phyloP scores from a whole-genome alignment of 2,113 vertebrate genomes.

The Leuciscus idus region DNA sequence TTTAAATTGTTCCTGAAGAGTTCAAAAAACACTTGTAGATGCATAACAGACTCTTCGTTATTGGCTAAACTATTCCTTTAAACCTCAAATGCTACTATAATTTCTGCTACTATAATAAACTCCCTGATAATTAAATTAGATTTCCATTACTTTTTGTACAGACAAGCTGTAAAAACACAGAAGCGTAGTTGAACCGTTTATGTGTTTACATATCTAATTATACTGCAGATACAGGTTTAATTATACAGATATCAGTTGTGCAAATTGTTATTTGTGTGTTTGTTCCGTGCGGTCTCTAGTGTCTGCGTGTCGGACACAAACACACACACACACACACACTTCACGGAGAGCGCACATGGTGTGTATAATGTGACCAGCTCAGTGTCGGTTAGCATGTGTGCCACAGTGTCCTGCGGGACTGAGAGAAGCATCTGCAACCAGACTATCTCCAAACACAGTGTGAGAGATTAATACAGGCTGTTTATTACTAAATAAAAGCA shows the following conservation, averaged over 20 bases:
- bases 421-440: conserved; percentile 73
- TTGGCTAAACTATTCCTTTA: neutral
- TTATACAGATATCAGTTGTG: conserved; percentile 18
- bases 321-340: conserved; percentile 43
- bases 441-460: conserved; percentile 32
- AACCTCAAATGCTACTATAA: neutral
- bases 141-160: neutral
- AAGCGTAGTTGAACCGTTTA: neutral
- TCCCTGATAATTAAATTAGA: neutral
- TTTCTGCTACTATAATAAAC: too few species aligned
- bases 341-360: conserved; percentile 73
- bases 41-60: neutral
- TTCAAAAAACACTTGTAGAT: neutral
- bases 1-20: neutral
- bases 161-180: neutral
- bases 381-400: conserved; percentile 69
- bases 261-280: conserved; percentile 27
- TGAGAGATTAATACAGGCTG: neutral
- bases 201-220: conserved; percentile 24
- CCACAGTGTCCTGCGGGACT: conserved; percentile 69
- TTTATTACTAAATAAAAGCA: neutral
- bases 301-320: conserved; percentile 22
- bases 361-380: conserved; percentile 77
- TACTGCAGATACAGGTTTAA: neutral
- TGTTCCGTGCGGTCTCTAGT: conserved; percentile 22